Evolutionary conservation across 2,797 vertebrate genomes (phyloP), one percentile per base, ranked within the genome.

Genomic region (Sebastes taczanowskii): DNA sequence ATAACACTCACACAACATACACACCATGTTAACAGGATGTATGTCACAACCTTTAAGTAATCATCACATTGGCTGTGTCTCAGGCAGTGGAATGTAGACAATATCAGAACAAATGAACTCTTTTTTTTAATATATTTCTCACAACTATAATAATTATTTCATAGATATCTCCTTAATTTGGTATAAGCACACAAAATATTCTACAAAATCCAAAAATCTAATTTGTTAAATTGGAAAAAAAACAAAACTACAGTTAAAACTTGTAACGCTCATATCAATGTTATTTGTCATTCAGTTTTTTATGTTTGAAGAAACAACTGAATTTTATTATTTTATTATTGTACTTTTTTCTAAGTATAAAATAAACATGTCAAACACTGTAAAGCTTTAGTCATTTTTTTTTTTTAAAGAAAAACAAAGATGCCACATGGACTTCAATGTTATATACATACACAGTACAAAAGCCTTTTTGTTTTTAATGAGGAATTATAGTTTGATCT

Each of bases 351-450:
- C 25, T 72, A 22, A 32, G 35, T 76, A 18, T 80, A 14, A 81
- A 87, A 89, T 87, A 87, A 85, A 87, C 18, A 32, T n/a, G 10
- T 59, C 6, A 46, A 69, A 22, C 13, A 60, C 58, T 60, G 7
- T 68, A 38, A 56, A 38, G 27, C 58, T 7, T 58, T 63, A 53
- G 10, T 72, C 7, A 69, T 75, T 71, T 65, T 32, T 38, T 42
- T 16, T 46, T 46, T 46, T 7, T 18, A n/a, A 62, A 27, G 10
- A 2, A 74, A 25, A 69, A 34, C 18, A n/a, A 46, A 76, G 8
- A 11, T 9, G 20, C 42, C 22, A 11, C 11, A 30, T 56, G 6
- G 35, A 5, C 29, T 2, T 38, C 6, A 60, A 27, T 46, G 11
- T 59, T 14, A 60, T 49, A 77, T 34, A 55, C 20, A 25, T 4